Percentiles rank a stretch among this genome's conserved stretches.
Conservation (phyloP, 2,888 invertebrate genomes). For the Volucella inanis region DNA sequence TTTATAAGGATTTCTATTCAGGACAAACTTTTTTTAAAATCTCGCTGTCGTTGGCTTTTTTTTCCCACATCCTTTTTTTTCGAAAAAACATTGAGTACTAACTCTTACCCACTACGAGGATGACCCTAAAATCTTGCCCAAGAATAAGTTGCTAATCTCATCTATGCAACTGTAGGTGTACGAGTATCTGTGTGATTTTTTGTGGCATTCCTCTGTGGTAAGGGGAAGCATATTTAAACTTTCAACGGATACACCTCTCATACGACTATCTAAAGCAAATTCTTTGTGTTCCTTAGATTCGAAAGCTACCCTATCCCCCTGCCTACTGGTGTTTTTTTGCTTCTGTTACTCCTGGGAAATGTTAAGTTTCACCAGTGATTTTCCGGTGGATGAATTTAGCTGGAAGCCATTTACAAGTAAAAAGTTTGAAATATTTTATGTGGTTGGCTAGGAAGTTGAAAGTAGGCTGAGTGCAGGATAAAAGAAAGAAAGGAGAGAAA, state of each 20-base stretch:
- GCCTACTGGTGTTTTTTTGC: neutral
- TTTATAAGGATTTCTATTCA: conserved; percentile 5
- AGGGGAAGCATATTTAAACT: conserved; percentile 53
- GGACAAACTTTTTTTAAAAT: conserved; percentile 29
- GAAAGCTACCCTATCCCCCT: conserved; percentile 1
- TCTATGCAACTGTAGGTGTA: conserved; percentile 3
- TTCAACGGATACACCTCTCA: conserved; percentile 17
- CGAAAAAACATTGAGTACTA: conserved; percentile 14
- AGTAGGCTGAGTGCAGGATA: too few species aligned
- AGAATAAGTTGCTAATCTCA: conserved; percentile 56
- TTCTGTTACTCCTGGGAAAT: neutral
- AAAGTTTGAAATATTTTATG: conserved; percentile 68
- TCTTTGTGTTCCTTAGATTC: conserved; percentile 19
- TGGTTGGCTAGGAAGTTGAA: conserved; percentile 39
- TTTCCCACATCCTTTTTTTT: neutral
- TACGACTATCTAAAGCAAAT: conserved; percentile 25
- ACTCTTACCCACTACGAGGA: conserved; percentile 1
- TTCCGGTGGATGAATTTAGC: conserved; percentile 56
- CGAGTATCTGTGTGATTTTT: conserved; percentile 49
- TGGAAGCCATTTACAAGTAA: conserved; percentile 49
- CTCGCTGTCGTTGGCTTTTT: conserved; percentile 41
- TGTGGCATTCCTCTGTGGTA: conserved; percentile 69
- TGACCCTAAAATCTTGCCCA: conserved; percentile 2
- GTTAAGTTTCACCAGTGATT: conserved; percentile 63
- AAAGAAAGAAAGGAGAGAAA: neutral